Base-by-base conservation (phyloP, 2,113 vertebrate genomes). In the Propithecus coquereli region DNA sequence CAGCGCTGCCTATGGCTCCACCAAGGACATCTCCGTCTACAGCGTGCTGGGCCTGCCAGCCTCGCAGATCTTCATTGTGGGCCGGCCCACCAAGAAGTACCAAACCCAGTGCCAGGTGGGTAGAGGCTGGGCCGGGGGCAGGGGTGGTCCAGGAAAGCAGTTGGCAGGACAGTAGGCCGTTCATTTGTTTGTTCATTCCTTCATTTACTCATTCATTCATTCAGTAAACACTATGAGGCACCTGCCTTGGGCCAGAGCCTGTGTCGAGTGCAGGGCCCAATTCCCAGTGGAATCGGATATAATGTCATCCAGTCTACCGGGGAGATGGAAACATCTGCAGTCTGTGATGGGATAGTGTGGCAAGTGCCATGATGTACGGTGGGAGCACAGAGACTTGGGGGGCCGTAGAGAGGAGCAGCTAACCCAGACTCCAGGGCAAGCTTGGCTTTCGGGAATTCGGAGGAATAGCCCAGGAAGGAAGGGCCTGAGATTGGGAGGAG, bases 11-110 rank as follows among this genome's bases (percentile, higher is more conserved):
- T 99, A 99, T 0, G 99, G 99, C 91, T 99, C 99, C 96, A 99
- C 99, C 97, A 99, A 99, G 98, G 99, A 99, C 98, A 99, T 99
- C 98, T 99, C 99, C 0, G 99, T 99, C 98, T 99, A 99, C 98
- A 99, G 98, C 76, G 99, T 99, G 98, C 99, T 99, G 95, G 99
- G 99, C 66, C 98, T 99, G 94, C 99, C 99, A 0, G 98, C 99
- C 14, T 98, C 99, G 71, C 99, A 99, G 98, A 99, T 99, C 98
- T 99, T 99, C 98, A 99, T 99, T 50, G 99, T 99, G 95, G 99
- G 99, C 93, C 98, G 99, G 95, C 98, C 99, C 65, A 99, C 99
- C 57, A 99, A 99, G 98, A 99, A 99, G 95, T 99, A 99, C 98
- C 99, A 99, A 96, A 98, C 99, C 47, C 99, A 99, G 95, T 99